Percentiles rank a stretch among this genome's conserved stretches.
phyloP scores from a whole-genome alignment of 2,888 invertebrate species.

The Drosophila histrio region DNA sequence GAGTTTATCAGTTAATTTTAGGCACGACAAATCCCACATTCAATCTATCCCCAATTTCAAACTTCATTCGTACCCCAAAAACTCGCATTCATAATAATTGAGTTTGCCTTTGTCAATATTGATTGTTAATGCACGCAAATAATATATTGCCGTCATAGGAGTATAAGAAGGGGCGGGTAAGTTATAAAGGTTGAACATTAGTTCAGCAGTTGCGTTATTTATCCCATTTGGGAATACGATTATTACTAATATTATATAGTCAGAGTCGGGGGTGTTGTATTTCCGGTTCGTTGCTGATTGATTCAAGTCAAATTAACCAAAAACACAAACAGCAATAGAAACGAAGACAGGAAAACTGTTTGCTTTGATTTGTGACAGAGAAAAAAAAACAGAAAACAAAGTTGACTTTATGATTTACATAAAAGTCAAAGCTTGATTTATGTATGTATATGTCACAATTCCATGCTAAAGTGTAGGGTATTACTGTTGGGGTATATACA shows the following conservation, averaged over 20 bases:
- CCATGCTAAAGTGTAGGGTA: not conserved
- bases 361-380: slow-evolving; percentile 32
- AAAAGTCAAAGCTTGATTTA: slow-evolving; percentile 25
- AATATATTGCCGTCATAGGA: slow-evolving; percentile 16
- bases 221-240: slow-evolving; percentile 35
- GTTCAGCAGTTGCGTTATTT: slow-evolving; percentile 29
- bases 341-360: slow-evolving; percentile 8
- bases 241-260: slow-evolving; percentile 8
- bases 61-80: slow-evolving; percentile 8
- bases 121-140: slow-evolving; percentile 74
- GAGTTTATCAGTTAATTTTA: slow-evolving; percentile 24
- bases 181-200: slow-evolving; percentile 42
- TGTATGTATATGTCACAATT: slow-evolving; percentile 11
- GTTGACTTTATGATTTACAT: slow-evolving; percentile 23
- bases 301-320: slow-evolving; percentile 32
- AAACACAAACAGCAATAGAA: not conserved
- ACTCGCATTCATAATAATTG: slow-evolving; percentile 39
- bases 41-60: not conserved
- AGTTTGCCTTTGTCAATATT: slow-evolving; percentile 59
- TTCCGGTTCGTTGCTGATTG: slow-evolving; percentile 44
- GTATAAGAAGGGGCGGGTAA: slow-evolving; percentile 15
- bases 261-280: slow-evolving; percentile 3
- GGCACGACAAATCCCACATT: not conserved
- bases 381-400: slow-evolving; percentile 14
- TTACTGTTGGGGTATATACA: not conserved